phyloP scores from a whole-genome alignment of 2,113 vertebrate genomes.

The Anthoscopus minutus region DNA sequence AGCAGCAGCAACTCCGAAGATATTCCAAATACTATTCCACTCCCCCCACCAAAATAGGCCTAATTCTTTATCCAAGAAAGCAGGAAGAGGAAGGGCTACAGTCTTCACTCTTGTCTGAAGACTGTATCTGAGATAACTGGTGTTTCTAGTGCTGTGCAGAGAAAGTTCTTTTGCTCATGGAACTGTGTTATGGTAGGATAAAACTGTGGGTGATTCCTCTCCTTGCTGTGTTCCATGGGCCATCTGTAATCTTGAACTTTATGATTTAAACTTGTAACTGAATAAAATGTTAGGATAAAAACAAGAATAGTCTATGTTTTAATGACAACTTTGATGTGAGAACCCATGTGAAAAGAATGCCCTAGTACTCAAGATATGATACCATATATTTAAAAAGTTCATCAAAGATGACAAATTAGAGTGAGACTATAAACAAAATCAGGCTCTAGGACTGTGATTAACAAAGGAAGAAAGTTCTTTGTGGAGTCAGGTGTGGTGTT shows the following conservation, averaged over 20 bases:
- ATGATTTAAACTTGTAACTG: background rate
- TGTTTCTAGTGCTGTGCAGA: background rate
- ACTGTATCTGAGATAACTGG: background rate
- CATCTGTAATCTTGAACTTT: background rate
- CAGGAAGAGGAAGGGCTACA: background rate
- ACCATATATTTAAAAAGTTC: background rate
- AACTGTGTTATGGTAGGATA: background rate
- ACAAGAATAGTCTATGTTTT: background rate
- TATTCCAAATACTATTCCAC: background rate
- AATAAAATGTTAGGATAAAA: background rate
- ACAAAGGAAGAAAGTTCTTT: background rate
- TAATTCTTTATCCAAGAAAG: background rate
- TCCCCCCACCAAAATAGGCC: fast-evolving
- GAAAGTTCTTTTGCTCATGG: background rate
- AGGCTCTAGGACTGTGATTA: background rate
- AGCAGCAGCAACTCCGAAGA: background rate
- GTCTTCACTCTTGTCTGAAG: background rate
- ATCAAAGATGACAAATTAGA: background rate
- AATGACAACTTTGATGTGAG: background rate
- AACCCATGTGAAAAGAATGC: background rate
- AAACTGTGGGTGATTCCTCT: background rate
- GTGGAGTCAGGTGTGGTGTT: background rate
- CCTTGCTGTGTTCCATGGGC: background rate
- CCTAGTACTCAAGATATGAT: background rate
- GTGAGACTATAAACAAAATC: background rate